Percentiles rank a stretch among this genome's conserved stretches.
Evolutionary conservation across 2,888 invertebrate species (phyloP).

Genomic region (Amblyjoppa fuscipennis): DNA sequence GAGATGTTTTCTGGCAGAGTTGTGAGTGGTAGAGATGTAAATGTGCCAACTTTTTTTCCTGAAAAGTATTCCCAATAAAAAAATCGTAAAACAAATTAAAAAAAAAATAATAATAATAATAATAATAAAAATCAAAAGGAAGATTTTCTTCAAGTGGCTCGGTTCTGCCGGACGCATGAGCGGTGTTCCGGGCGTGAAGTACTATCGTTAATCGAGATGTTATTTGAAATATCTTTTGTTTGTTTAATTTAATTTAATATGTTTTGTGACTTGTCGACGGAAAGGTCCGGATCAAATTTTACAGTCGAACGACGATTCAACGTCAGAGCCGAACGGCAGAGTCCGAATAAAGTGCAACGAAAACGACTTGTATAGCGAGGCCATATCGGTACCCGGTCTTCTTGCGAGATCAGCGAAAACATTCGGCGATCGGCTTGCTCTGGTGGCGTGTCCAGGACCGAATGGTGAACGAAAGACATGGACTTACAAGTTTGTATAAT

Average conservation of each 20-base stretch:
- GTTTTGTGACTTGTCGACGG: constrained; percentile 45
- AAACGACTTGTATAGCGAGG: constrained; percentile 83
- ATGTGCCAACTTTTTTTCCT: too few relatives aligned
- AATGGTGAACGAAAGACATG: constrained; percentile 88
- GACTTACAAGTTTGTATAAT: constrained; percentile 89
- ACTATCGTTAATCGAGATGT: too few relatives aligned
- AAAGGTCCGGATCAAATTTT: constrained; percentile 91
- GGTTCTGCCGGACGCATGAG: too few relatives aligned
- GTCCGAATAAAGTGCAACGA: constrained; percentile 89
- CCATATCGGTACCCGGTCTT: constrained; percentile 92
- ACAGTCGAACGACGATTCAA: constrained; percentile 87
- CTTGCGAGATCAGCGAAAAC: constrained; percentile 88
- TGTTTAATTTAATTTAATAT: not conserved
- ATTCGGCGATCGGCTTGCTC: constrained; percentile 89
- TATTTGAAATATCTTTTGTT: not conserved
- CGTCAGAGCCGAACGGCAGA: constrained; percentile 87
- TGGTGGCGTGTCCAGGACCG: constrained; percentile 88
- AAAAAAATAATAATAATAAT: too few relatives aligned
- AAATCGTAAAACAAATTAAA: too few relatives aligned
- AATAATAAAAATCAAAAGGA: too few relatives aligned
- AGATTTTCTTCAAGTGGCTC: too few relatives aligned
- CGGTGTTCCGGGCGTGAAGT: too few relatives aligned
- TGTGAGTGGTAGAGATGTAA: too few relatives aligned
- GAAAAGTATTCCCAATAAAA: too few relatives aligned
- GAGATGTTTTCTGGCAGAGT: too few relatives aligned